Percentiles rank a stretch among this genome's conserved stretches.
These are phyloP conservation scores for Mesopsocus fuscifrons DNA, from an alignment of 2,888 invertebrate genomes.

Conservation along the genomic window DNA sequence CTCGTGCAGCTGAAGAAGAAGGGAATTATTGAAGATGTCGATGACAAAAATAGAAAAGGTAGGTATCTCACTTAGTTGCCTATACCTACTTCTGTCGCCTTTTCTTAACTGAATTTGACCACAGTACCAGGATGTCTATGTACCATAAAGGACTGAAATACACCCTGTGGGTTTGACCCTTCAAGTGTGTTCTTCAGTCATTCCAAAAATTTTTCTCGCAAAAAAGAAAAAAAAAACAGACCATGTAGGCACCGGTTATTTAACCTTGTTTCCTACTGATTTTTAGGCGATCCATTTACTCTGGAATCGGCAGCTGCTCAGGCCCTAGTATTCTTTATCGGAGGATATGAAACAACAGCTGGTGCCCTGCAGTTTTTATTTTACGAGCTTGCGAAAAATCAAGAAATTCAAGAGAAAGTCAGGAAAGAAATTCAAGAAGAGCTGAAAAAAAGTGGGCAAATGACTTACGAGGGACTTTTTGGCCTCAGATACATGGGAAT, in stretches of 20 bases:
- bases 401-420: constrained; percentile 10
- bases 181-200: too few species aligned
- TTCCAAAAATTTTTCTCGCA: too few species aligned
- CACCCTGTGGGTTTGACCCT: too few species aligned
- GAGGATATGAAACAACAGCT: constrained; percentile 13
- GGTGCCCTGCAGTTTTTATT: constrained; percentile 10
- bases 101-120: too few species aligned
- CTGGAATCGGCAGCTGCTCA: constrained; percentile 11
- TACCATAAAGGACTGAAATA: too few species aligned
- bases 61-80: neutral
- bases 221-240: too few species aligned
- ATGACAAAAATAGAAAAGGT: constrained; percentile 13
- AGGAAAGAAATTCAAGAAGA: constrained; percentile 8
- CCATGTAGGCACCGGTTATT: too few species aligned
- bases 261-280: too few species aligned
- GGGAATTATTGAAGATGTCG: too few species aligned
- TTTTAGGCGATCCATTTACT: neutral
- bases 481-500: constrained; percentile 19
- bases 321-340: constrained; percentile 12
- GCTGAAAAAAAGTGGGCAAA: constrained; percentile 12
- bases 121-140: too few species aligned
- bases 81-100: neutral
- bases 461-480: constrained; percentile 17
- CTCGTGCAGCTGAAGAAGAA: too few species aligned
- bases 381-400: constrained; percentile 15